Conservation (phyloP, 2,888 invertebrate genomes). For the Thalpophila matura region DNA sequence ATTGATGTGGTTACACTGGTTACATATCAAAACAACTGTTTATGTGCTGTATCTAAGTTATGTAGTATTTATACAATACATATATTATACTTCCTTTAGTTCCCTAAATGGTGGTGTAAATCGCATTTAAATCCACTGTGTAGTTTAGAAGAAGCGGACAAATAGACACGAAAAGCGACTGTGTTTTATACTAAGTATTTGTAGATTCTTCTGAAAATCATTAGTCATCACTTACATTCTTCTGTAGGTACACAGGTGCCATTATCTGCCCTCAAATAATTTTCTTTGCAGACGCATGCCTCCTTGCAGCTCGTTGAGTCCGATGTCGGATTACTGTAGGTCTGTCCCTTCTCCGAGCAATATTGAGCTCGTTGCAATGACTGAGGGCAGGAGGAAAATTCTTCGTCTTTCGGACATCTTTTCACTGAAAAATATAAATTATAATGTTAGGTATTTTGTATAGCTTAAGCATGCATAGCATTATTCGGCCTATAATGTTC, state of each 20-base stretch:
- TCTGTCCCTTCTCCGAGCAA: slow-evolving; percentile 43
- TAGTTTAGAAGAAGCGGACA: too few relatives aligned
- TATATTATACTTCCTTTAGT: too few relatives aligned
- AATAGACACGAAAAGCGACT: too few relatives aligned
- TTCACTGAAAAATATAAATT: slow-evolving; percentile 27
- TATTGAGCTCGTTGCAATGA: slow-evolving; percentile 32
- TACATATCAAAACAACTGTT: too few relatives aligned
- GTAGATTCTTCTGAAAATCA: too few relatives aligned
- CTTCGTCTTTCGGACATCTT: slow-evolving; percentile 51
- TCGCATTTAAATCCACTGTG: neutral
- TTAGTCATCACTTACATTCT: slow-evolving; percentile 32
- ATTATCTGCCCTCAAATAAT: slow-evolving; percentile 39
- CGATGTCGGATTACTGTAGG: neutral
- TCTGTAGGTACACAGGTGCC: slow-evolving; percentile 40
- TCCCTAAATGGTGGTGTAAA: neutral
- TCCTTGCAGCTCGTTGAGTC: slow-evolving; percentile 10
- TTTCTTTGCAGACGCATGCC: slow-evolving; percentile 50
- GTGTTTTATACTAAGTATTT: too few relatives aligned
- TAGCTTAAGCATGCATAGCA: too few relatives aligned
- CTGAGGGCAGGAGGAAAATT: slow-evolving; percentile 37
- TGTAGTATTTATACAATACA: too few relatives aligned
- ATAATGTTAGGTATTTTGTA: neutral
- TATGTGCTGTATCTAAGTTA: too few relatives aligned
- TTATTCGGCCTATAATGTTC: too few relatives aligned
- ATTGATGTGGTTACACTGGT: too few relatives aligned